Evolutionary conservation across 1,140 invertebrate genomes (phyloP).

Genomic region (Drosophila melanogaster): Release_6_plus_ISO1_MT NC_004354.4:14629001-14629500

Average conservation of each 20-base stretch:
- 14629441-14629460: conserved; percentile 70
- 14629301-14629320: conserved; percentile 63
- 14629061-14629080: background rate
- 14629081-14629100: conserved; percentile 55
- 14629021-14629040: conserved; percentile 48
- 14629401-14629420: background rate
- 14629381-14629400: background rate
- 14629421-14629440: conserved; percentile 47
- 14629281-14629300: conserved; percentile 24
- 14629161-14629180: conserved; percentile 31
- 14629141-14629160: conserved; percentile 34
- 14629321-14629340: conserved; percentile 52
- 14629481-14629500: conserved; percentile 61
- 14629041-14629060: conserved; percentile 50
- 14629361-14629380: background rate
- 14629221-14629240: background rate
- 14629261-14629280: background rate
- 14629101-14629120: conserved; percentile 82
- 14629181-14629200: conserved; percentile 12
- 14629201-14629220: background rate
- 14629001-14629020: conserved; percentile 67
- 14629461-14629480: conserved; percentile 75
- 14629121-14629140: conserved; percentile 59
- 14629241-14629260: conserved; percentile 13
- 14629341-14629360: conserved; percentile 42